Evolutionary conservation across 2,888 invertebrate species (phyloP), one percentile per base, ranked within the genome.

Genomic region (Iselma pallidipennis): DNA sequence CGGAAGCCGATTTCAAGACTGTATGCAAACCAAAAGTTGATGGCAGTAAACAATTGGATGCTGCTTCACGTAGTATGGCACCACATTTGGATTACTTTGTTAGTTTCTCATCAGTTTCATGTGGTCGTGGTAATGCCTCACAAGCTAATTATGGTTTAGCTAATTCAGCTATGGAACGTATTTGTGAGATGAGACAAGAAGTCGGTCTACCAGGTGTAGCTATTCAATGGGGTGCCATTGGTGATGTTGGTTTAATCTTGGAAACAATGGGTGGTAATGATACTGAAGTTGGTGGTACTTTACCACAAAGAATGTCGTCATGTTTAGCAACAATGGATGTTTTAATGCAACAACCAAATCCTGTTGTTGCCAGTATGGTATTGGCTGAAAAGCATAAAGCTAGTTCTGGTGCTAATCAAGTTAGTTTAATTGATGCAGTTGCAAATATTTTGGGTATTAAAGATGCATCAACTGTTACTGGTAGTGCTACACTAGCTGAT

Each of bases 151-250:
- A 99, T 80, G 98, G 98, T 57, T 87, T 94, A 73, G 97, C 98
- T 57, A 99, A 99, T 84, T 96, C 97, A 0, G 91, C 91, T 49
- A 98, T 98, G 98, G 98, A 98, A 83, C 88, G 98, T 66, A 89
- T 98, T 66, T 92, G 92, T 80, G 98, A 96, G 84, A 88, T 86
- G 63, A 88, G 96, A 59, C 91, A 90, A 82, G 86, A 85, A 42
- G 91, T 89, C 74, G 95, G 96, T 49, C 85, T 96, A 70, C 96
- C 96, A 25, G 98, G 88, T 48, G 75, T 79, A 53, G 96, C 98
- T 45, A 94, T 99, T 73, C 98, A 99, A 82, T 99, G 98, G 98
- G 99, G 99, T 70, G 98, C 98, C 63, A 94, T 99, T 76, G 98
- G 97, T 60, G 98, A 99, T 81, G 97, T 97, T 45, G 98, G 98